These are phyloP conservation scores for Ichneumoninae sp. DNA, from an alignment of 2,888 invertebrate species.

Conservation along the genomic window DNA sequence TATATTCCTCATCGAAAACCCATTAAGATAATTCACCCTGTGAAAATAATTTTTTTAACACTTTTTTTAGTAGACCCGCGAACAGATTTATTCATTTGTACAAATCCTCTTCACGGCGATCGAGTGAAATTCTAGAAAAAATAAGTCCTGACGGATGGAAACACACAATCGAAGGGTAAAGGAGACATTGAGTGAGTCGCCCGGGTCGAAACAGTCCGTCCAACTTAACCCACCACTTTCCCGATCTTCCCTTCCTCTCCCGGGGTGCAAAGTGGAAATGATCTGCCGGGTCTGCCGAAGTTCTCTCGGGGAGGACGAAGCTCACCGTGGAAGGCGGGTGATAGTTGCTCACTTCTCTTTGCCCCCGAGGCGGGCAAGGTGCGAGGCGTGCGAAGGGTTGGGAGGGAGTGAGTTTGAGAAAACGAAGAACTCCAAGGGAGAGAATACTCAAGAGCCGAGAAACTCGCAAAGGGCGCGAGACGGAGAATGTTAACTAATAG, in stretches of 20 bases:
- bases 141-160: background rate
- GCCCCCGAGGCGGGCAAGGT: conserved; percentile 49
- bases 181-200: background rate
- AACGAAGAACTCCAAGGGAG: conserved; percentile 44
- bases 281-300: conserved; percentile 23
- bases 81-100: background rate
- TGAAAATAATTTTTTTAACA: background rate
- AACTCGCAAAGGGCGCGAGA: conserved; percentile 57
- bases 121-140: background rate
- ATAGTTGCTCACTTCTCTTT: conserved; percentile 47
- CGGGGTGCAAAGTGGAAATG: conserved; percentile 25
- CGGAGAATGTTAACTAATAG: conserved; percentile 72
- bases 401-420: conserved; percentile 5
- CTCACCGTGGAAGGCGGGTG: conserved; percentile 21
- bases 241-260: background rate
- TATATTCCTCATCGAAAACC: background rate
- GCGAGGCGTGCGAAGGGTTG: conserved; percentile 33
- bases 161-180: background rate
- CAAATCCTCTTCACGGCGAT: background rate
- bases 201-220: conserved; percentile 2
- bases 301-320: conserved; percentile 45
- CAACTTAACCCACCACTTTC: conserved; percentile 15
- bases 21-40: background rate
- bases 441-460: conserved; percentile 40
- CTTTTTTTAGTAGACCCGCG: background rate